Base-by-base conservation (phyloP, 2,888 invertebrate genomes). In the Thysanoteuthis rhombus region DNA sequence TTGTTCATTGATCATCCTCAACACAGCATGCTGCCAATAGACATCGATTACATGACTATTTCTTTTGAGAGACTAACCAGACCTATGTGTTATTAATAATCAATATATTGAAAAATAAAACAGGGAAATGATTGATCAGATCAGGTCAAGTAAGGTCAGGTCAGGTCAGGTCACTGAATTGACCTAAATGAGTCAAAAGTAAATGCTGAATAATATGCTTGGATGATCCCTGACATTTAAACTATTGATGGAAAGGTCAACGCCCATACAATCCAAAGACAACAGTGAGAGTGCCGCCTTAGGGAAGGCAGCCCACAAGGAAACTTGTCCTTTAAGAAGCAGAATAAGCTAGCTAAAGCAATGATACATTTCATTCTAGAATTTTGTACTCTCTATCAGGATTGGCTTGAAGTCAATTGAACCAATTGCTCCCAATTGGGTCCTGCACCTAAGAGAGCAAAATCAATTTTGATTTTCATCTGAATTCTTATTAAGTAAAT, bases 201-300 rank as follows among this genome's bases (percentile, higher is more conserved):
- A n/a, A 75, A 75, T 75, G n/a, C n/a, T 75, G 10, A n/a, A 75
- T 75, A 75, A 75, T 32, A 75, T 75, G n/a, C 32, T 75, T 75
- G n/a, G 10, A 75, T 75, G 75, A 75, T 19, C 75, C 10, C 75
- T 75, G 75, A 75, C 75, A 75, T 75, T 75, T 75, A 12, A 75
- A 75, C 32, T 12, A 75, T 75, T 32, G 75, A 32, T 75, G 75
- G 75, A 75, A 75, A 75, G 75, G 75, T 75, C 75, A 75, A 8
- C n/a, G n/a, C n/a, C 75, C n/a, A 75, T 75, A n/a, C n/a, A 75
- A 75, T 75, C 75, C n/a, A 75, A 75, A 75, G 75, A 75, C 75
- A 75, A 75, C 12, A n/a, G 75, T 32, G n/a, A n/a, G n/a, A 75
- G n/a, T 10, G 19, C 75, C n/a, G n/a, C n/a, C 75, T 75, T 75